phyloP scores from a whole-genome alignment of 1,140 invertebrate species.

The Drosophila serrata region DNA sequence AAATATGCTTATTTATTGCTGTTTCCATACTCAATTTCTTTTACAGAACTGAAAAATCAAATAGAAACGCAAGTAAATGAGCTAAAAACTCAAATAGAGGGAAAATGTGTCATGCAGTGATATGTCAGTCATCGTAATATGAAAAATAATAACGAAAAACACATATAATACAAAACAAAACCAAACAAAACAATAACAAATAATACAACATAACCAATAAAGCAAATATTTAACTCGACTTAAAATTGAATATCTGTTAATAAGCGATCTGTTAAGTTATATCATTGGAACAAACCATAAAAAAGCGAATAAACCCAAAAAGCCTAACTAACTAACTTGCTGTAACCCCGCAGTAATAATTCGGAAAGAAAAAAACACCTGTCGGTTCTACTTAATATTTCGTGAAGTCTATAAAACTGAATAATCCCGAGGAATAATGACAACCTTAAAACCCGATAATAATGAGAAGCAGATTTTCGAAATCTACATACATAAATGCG shows the following conservation, averaged over 20 bases:
- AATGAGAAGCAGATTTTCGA: slow-evolving; percentile 24
- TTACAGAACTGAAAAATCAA: slow-evolving; percentile 97
- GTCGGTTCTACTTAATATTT: slow-evolving; percentile 19
- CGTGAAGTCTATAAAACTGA: slow-evolving; percentile 21
- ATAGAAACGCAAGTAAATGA: slow-evolving; percentile 97
- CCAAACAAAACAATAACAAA: slow-evolving; percentile 31
- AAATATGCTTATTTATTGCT: slow-evolving; percentile 86
- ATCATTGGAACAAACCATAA: slow-evolving; percentile 21
- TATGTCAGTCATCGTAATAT: slow-evolving; percentile 85
- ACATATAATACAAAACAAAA: slow-evolving; percentile 30
- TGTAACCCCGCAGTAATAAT: slow-evolving; percentile 57
- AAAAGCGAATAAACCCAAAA: slow-evolving; percentile 17
- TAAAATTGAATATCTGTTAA: slow-evolving; percentile 75
- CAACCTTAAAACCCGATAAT: slow-evolving; percentile 21
- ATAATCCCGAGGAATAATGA: slow-evolving; percentile 24
- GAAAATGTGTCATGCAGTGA: slow-evolving; percentile 96
- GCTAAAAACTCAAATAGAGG: slow-evolving; percentile 97
- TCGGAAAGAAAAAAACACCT: slow-evolving; percentile 13
- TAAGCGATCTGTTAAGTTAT: slow-evolving; percentile 59
- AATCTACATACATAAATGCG: slow-evolving; percentile 62
- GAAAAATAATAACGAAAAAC: slow-evolving; percentile 37
- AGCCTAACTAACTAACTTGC: slow-evolving; percentile 12
- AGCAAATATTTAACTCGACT: slow-evolving; percentile 58
- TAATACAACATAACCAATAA: slow-evolving; percentile 51
- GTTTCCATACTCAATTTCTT: slow-evolving; percentile 85